Evolutionary conservation across 2,888 invertebrate genomes (phyloP).

Genomic region (Slavum lentiscoides): DNA sequence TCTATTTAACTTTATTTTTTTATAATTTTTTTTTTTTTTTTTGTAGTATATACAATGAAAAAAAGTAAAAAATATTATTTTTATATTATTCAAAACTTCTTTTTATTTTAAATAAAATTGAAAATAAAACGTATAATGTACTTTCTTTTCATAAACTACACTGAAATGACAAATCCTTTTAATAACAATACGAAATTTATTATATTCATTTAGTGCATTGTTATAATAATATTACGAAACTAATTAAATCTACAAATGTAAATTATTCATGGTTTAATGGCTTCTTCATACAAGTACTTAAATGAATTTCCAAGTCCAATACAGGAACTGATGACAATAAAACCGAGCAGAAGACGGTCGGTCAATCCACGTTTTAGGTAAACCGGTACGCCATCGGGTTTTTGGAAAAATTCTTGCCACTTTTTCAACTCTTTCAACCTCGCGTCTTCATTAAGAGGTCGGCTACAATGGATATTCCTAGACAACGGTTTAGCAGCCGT

Average conservation of each 20-base stretch:
- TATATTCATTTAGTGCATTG: not conserved
- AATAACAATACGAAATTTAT: slow-evolving; percentile 18
- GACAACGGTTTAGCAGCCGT: slow-evolving; percentile 19
- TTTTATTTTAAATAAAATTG: not conserved
- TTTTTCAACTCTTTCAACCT: slow-evolving; percentile 29
- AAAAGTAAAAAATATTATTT: not conserved
- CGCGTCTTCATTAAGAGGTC: slow-evolving; percentile 7
- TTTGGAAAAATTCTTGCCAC: slow-evolving; percentile 43
- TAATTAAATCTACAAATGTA: slow-evolving; percentile 15
- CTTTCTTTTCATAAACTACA: not conserved
- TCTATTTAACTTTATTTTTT: too few species aligned
- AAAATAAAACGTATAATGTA: not conserved
- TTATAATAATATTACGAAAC: slow-evolving; percentile 30
- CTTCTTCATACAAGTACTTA: slow-evolving; percentile 37
- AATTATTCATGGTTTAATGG: slow-evolving; percentile 38
- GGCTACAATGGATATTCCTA: slow-evolving; percentile 32
- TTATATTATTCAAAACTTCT: not conserved
- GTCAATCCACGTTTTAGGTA: slow-evolving; percentile 36
- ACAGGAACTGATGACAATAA: slow-evolving; percentile 16
- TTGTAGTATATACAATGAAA: too few species aligned
- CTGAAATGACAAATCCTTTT: not conserved
- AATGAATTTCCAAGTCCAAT: slow-evolving; percentile 29
- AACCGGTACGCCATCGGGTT: slow-evolving; percentile 38
- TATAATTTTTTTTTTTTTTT: too few species aligned
- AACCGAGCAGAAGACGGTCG: slow-evolving; percentile 34